Evolutionary conservation across 2,888 invertebrate species (phyloP).

Genomic region (Tetranychus piercei): DNA sequence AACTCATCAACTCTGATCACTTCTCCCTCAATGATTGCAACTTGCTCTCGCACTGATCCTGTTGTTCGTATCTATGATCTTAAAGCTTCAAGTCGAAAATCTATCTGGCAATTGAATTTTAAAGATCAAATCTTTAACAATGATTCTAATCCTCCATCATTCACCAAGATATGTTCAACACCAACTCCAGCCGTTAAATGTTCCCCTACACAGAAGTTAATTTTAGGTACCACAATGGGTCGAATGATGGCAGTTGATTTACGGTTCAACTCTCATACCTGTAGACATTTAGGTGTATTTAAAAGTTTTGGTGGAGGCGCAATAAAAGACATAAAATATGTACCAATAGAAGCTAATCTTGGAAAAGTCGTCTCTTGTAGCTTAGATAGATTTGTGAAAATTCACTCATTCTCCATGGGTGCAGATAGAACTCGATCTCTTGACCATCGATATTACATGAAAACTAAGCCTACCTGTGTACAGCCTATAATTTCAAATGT

Average conservation of each 20-base stretch:
- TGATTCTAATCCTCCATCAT: slow-evolving; percentile 20
- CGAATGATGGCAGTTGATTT: slow-evolving; percentile 22
- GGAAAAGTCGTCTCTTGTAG: slow-evolving; percentile 21
- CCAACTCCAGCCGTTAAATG: slow-evolving; percentile 9
- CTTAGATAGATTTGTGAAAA: slow-evolving; percentile 22
- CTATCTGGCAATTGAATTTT: slow-evolving; percentile 19
- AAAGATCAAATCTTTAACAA: slow-evolving; percentile 21
- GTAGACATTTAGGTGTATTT: slow-evolving; percentile 18
- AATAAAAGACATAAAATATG: slow-evolving; percentile 21
- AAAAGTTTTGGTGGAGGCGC: slow-evolving; percentile 22
- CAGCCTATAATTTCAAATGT: slow-evolving; percentile 17
- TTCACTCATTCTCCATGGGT: slow-evolving; percentile 18
- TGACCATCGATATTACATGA: slow-evolving; percentile 19
- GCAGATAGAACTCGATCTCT: slow-evolving; percentile 15
- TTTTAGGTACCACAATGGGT: slow-evolving; percentile 21
- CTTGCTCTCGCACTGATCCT: slow-evolving; percentile 19
- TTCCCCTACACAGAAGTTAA: slow-evolving; percentile 14
- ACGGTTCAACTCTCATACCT: slow-evolving; percentile 17
- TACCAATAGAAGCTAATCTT: slow-evolving; percentile 11
- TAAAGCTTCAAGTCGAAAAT: slow-evolving; percentile 13
- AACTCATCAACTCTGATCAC: slow-evolving; percentile 5
- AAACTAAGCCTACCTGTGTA: slow-evolving; percentile 23
- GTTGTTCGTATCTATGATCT: slow-evolving; percentile 20
- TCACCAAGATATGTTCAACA: slow-evolving; percentile 20
- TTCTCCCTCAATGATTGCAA: slow-evolving; percentile 20